Conservation (phyloP, 2,797 vertebrate genomes). For the Serranus cabrilla region DNA sequence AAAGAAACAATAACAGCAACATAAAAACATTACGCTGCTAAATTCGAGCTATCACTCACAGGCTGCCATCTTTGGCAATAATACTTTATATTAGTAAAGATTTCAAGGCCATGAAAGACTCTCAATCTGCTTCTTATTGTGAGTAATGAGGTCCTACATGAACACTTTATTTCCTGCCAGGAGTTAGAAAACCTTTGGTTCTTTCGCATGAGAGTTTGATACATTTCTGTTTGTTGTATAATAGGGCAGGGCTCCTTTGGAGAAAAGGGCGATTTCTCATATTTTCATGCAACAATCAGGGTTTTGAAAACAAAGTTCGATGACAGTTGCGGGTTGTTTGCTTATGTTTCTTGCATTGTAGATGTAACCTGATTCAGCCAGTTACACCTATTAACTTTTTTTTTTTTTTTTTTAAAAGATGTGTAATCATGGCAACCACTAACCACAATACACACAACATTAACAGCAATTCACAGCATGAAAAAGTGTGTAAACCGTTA, state of each 20-base stretch:
- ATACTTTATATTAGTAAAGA: constrained; percentile 16
- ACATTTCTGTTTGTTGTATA: not conserved
- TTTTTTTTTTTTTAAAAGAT: too few species aligned
- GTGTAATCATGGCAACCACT: too few species aligned
- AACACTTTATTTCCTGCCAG: not conserved
- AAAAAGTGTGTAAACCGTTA: too few species aligned
- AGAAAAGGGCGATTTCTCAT: not conserved
- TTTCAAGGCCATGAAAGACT: constrained; percentile 24
- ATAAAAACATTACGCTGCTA: constrained; percentile 34
- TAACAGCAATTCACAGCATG: too few species aligned
- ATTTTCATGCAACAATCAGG: not conserved
- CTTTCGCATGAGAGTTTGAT: not conserved
- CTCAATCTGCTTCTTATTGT: constrained; percentile 3
- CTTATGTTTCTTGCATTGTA: not conserved
- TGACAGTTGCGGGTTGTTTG: not conserved
- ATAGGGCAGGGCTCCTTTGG: not conserved
- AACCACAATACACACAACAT: too few species aligned
- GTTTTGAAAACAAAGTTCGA: not conserved
- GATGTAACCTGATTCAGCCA: not conserved
- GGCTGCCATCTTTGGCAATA: not conserved
- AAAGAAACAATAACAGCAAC: constrained; percentile 44
- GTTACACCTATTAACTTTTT: not conserved
- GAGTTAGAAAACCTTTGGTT: not conserved
- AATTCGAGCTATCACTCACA: constrained; percentile 42
- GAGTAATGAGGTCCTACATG: not conserved